Base-by-base conservation (phyloP, 2,888 invertebrate species). In the Podabrus alpinus region DNA sequence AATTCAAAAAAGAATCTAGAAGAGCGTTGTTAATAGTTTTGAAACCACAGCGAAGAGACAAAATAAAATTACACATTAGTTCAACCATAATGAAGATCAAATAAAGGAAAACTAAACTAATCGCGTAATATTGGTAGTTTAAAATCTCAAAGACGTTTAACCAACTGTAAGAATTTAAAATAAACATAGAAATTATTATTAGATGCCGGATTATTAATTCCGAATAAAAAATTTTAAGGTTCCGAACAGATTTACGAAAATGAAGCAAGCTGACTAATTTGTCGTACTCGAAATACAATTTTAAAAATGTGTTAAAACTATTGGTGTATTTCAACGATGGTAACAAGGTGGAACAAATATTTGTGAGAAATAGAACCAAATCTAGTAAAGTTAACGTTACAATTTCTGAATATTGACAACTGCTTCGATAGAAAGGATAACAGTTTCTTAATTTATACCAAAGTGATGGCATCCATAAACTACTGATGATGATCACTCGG, bases 131-230 rank as follows among this genome's bases (percentile, higher is more conserved):
- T 11, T 68, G 62, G 13, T 64, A 73, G 5, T 10, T 5, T 10
- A 11, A 10, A 0, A 61, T 9, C 1, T 69, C 73, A 3, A 69
- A 11, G 24, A 24, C 21, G 2, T 21, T 25, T 11, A 21, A 11
- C 73, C 73, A 73, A 7, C 69, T 66, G 16, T 73, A 73, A 11
- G 15, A 69, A 11, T 73, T 69, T 15, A 16, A 24, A 10, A 19
- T 15, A 64, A 73, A 64, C 10, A 69, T 13, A 1, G 11, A 5
- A 24, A 73, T 2, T 2, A 69, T 9, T 5, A 64, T 15, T 15
- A 64, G 0, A 16, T 73, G 69, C 2, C 69, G 64, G 3, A 61
- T 29, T 24, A 45, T 45, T n/a, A 45, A n/a, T 45, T 45, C 45
- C 7, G 5, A 2, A 45, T 45, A 45, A 64, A 11, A 70, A 45